Evolutionary conservation across 2,113 vertebrate genomes (phyloP), one percentile per base, ranked within the genome.

Genomic region (Pygoscelis antarcticus): DNA sequence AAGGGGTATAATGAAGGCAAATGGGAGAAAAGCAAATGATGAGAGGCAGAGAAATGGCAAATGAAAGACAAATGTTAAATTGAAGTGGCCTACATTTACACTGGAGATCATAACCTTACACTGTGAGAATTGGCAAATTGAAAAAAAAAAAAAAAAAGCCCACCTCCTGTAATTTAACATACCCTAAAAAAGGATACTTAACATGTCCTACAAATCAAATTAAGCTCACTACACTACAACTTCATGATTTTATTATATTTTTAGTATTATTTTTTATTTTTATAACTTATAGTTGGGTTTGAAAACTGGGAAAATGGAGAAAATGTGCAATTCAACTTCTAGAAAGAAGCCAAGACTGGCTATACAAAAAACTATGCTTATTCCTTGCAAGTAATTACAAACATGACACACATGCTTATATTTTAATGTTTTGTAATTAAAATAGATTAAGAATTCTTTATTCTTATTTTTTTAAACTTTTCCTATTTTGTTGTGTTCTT

Each of bases 41-140:
- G 29, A 69, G 20, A 81, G 8, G 19, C 11, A 66, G 15, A 92
- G 29, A 74, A 93, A 70, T 9, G 3, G 7, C 18, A 75, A 55
- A 40, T 66, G 64, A 70, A 93, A 80, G 8, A 60, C 15, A 88
- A 71, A 5, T n/a, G 14, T 71, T 71, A 71, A 54, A 15, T 21
- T 76, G 57, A 82, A 46, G 21, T 34, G 27, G 19, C 18, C 18
- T 55, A 32, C 19, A 30, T 68, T 94, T 81, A 65, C 34, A 42
- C 9, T n/a, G 13, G n/a, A 49, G 22, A 68, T 60, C 51, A 42
- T 17, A 91, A 84, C 25, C 34, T 92, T 83, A 29, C 5, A 9
- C 6, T 40, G 2, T 52, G 8, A 72, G 30, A 85, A 42, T 0
- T 36, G 6, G 3, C 2, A 85, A 71, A 52, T 1, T 4, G 9